Evolutionary conservation across 2,113 vertebrate species (phyloP).

Genomic region (Bubo bubo): DNA sequence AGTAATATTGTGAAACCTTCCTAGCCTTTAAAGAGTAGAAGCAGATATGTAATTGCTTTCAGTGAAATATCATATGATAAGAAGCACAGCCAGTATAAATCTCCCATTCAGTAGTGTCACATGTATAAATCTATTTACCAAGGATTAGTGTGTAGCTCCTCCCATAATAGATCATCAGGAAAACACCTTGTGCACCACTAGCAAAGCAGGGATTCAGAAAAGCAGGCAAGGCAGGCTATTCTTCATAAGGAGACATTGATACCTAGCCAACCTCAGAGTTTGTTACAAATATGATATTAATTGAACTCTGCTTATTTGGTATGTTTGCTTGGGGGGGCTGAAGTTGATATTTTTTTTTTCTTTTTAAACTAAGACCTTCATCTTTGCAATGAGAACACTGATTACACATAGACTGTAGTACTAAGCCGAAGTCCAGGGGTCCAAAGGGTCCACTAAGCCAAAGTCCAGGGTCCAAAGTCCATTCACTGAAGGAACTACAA

Average conservation of each 20-base stretch:
- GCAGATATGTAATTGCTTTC: constrained; percentile 24
- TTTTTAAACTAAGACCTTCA: background rate
- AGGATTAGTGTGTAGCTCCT: constrained; percentile 24
- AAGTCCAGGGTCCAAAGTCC: background rate
- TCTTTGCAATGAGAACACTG: background rate
- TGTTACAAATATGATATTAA: background rate
- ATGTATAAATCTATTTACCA: constrained; percentile 56
- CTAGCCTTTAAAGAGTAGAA: constrained; percentile 3
- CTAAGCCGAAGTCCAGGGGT: background rate
- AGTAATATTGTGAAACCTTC: background rate
- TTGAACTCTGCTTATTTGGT: background rate
- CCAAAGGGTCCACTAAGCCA: background rate
- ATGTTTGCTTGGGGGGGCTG: background rate
- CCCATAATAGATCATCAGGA: constrained; percentile 37
- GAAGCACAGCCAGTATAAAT: constrained; percentile 51
- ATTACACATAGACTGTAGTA: background rate
- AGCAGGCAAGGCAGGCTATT: background rate
- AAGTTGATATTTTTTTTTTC: background rate
- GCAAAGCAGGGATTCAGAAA: background rate
- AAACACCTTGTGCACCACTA: background rate
- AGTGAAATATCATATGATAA: constrained; percentile 53
- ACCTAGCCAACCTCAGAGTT: background rate
- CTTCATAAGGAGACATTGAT: background rate
- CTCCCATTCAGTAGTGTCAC: constrained; percentile 40
- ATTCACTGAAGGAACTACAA: background rate